Evolutionary conservation across 2,113 vertebrate species (phyloP).

Genomic region (Machaerirhynchus nigripectus): DNA sequence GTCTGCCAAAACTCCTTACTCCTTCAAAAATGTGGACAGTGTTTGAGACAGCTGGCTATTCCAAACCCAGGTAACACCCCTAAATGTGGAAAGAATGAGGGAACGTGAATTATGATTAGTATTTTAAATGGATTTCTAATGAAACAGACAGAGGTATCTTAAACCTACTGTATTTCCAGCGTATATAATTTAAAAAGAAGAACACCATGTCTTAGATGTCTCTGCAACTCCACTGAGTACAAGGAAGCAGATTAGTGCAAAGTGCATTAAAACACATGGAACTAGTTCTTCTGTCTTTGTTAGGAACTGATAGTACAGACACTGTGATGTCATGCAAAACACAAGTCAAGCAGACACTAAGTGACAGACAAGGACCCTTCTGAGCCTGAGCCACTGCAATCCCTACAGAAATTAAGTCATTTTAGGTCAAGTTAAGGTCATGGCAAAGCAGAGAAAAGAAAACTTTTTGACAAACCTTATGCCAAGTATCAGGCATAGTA

Average conservation of each 20-base stretch:
- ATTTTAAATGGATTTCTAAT: constrained; percentile 37
- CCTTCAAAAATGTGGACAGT: constrained; percentile 37
- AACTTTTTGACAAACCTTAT: not conserved
- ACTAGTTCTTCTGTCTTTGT: not conserved
- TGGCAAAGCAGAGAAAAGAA: not conserved
- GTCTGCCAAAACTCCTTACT: constrained; percentile 67
- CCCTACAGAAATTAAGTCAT: not conserved
- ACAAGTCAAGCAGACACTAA: not conserved
- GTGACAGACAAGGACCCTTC: not conserved
- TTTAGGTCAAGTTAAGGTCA: constrained; percentile 37
- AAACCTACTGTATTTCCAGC: not conserved
- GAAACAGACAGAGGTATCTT: not conserved
- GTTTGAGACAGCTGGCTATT: constrained; percentile 62
- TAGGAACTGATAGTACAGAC: not conserved
- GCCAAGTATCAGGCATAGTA: not conserved
- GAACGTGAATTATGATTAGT: constrained; percentile 43
- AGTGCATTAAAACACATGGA: not conserved
- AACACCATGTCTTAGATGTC: not conserved
- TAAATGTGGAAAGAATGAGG: constrained; percentile 64
- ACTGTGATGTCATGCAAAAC: not conserved
- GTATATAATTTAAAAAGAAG: not conserved
- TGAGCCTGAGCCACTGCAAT: not conserved
- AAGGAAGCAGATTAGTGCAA: not conserved
- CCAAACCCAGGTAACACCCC: constrained; percentile 60
- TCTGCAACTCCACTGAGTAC: not conserved